Evolutionary conservation across 2,888 invertebrate genomes (phyloP), one percentile per base, ranked within the genome.

Genomic region (Anaspis maculata): DNA sequence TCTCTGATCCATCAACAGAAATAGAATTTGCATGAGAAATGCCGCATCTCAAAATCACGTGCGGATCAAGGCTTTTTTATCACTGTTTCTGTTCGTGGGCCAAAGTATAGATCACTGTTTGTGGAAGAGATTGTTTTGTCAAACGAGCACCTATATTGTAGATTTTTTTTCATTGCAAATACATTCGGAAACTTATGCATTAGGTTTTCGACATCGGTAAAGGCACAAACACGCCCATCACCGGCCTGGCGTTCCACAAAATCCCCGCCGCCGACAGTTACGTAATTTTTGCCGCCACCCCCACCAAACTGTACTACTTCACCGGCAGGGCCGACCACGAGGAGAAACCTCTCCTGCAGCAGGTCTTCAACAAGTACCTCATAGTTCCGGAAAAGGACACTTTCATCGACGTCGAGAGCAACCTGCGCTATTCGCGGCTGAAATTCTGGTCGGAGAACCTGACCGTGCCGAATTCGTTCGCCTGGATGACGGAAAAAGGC

Each of bases 181-280:
- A n/a, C n/a, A n/a, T n/a, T n/a, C n/a, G n/a, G n/a, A n/a, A n/a
- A n/a, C n/a, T n/a, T n/a, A n/a, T n/a, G n/a, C n/a, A n/a, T 13
- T 66, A 90, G 88, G 80, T 92, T 24, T 92, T 89, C 57, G 90
- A 90, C 64, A 75, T 92, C 45, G 89, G 89, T 1, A 79, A 81
- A 62, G 84, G 83, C 0, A 73, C 74, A 14, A 73, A 77, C 26
- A 83, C 79, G 37, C 81, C 87, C 0, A 86, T 95, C 40, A 91
- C 87, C n/a, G 90, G 89, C 0, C 69, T 95, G 32, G 83, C 89
- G 57, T 85, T 87, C 62, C 82, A 86, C 57, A 76, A 79, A 55
- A 70, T 86, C 36, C 76, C 79, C 7, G 73, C 73, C 29, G 73
- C 78, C 0, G 80, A 78, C 41, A 81, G 78, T 6, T 91, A 84